Evolutionary conservation across 2,888 invertebrate genomes (phyloP), one percentile per base, ranked within the genome.

Genomic region (Nymphalis urticae): DNA sequence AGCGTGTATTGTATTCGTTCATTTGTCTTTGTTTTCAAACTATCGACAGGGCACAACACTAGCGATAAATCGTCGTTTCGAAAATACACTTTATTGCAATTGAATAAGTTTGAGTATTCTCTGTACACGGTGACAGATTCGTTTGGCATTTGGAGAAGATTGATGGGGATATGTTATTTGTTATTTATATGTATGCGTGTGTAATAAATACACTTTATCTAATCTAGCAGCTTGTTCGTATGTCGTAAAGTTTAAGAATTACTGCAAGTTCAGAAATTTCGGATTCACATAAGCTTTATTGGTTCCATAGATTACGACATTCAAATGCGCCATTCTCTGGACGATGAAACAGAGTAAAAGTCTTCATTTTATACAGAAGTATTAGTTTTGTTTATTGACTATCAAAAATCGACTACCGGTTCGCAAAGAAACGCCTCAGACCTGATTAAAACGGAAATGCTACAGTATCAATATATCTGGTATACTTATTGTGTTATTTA

Each of bases 171-270:
- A 60, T 66, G 54, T 66, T 66, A 66, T 56, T 1, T 48, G 62
- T 66, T 62, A 66, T 66, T 66, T 66, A 66, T 66, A 47, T 56
- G 53, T 50, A 48, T 48, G 48, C 47, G 32, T 48, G 54, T 48
- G 62, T 60, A 56, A 66, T 66, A 66, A 66, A 62, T 36, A 66
- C 54, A 48, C 48, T 48, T 48, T 66, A 66, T 66, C 66, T 66
- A 66, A 66, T 66, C 66, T 62, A 56, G 17, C 13, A 61, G 54
- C 66, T 66, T 66, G 66, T 66, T 66, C 54, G 62, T 62, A 62
- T 66, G 62, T 62, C 48, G 66, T 62, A 48, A 56, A 48, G n/a
- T 66, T 66, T 54, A 50, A 48, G n/a, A 62, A 47, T 32, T 60
- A 61, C 54, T 27, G 62, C 48, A 27, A 61, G 27, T 21, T 60